Evolutionary conservation across 2,113 vertebrate genomes (phyloP).

Genomic region (Cettia cetti): DNA sequence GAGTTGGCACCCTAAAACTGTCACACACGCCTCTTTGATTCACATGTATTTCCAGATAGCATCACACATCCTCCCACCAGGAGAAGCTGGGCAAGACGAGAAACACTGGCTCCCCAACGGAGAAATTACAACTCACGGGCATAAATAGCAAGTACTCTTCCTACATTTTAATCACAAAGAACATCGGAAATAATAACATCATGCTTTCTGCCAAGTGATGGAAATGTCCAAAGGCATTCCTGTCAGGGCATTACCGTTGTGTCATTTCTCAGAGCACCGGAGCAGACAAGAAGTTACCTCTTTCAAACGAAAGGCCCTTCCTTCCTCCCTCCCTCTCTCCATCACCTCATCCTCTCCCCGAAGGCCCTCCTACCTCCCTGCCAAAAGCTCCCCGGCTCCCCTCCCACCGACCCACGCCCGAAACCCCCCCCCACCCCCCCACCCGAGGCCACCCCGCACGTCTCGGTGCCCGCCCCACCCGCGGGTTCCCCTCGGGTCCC

Average conservation of each 20-base stretch:
- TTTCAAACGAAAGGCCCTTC: not conserved
- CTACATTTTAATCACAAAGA: not conserved
- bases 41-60: not conserved
- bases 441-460: too few relatives aligned
- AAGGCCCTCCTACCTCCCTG: too few relatives aligned
- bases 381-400: too few relatives aligned
- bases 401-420: too few relatives aligned
- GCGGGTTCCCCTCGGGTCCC: too few relatives aligned
- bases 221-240: not conserved
- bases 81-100: not conserved
- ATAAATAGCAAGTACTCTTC: not conserved
- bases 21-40: not conserved
- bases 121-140: not conserved
- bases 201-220: not conserved
- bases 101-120: not conserved
- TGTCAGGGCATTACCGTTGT: not conserved
- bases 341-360: too few relatives aligned
- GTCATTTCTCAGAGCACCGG: not conserved
- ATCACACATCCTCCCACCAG: not conserved
- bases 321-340: too few relatives aligned
- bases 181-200: not conserved
- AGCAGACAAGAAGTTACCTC: not conserved
- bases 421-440: too few relatives aligned
- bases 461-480: too few relatives aligned
- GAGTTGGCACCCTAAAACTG: not conserved